A percentile compares a stretch with the other conserved stretches of the same genome.
These are phyloP conservation scores for Prinia subflava DNA, from an alignment of 2,113 vertebrate species.

Conservation along the genomic window DNA sequence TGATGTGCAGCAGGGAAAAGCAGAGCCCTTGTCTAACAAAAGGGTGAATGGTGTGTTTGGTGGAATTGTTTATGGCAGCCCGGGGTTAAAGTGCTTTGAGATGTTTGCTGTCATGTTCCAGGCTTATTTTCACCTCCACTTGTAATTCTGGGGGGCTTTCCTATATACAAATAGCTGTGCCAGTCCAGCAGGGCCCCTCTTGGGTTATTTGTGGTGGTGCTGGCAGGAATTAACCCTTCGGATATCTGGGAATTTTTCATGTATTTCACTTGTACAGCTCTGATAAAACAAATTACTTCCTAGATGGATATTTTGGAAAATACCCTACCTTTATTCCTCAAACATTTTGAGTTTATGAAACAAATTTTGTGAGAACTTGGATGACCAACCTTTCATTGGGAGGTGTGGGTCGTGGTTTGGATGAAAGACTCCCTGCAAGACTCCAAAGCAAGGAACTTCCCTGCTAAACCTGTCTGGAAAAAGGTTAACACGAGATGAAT, in stretches of 20 bases:
- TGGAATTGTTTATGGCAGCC: neutral
- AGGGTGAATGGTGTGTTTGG: neutral
- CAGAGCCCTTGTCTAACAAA: neutral
- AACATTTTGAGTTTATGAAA: neutral
- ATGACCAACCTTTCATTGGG: neutral
- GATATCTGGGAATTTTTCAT: neutral
- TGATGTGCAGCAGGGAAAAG: neutral
- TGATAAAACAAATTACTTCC: neutral
- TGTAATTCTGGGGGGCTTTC: neutral
- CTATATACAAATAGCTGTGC: neutral
- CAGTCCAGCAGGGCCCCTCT: neutral
- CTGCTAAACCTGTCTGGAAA: neutral
- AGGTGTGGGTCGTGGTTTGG: neutral
- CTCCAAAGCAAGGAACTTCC: neutral
- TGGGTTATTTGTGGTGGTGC: neutral
- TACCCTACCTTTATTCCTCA: neutral
- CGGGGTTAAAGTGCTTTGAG: neutral
- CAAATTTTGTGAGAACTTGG: neutral
- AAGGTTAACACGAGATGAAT: slow-evolving; percentile 9
- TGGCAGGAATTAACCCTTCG: neutral
- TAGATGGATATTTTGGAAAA: neutral
- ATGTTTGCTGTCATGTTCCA: neutral
- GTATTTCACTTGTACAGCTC: neutral
- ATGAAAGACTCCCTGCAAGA: neutral
- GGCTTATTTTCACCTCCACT: neutral